Evolutionary conservation across 1,140 invertebrate genomes (phyloP).

Genomic region (Lineus longissimus): DNA sequence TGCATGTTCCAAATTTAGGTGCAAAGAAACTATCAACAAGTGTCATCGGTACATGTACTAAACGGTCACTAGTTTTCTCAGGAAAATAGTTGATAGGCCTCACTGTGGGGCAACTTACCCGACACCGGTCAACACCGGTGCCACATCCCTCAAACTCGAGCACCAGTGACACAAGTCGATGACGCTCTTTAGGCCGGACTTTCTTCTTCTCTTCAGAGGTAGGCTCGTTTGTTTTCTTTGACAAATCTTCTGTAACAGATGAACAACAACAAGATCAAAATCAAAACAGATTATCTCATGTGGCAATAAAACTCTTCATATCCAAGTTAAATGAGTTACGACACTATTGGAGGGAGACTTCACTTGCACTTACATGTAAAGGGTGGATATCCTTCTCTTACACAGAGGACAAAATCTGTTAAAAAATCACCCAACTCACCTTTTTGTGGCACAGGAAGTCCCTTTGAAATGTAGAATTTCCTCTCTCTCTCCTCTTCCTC

Average conservation of each 20-base stretch:
- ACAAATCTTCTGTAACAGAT: not conserved
- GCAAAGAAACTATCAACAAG: not conserved
- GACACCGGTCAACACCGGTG: not conserved
- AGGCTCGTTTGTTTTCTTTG: not conserved
- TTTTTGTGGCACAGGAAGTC: not conserved
- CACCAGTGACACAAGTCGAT: conserved; percentile 2
- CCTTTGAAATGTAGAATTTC: not conserved
- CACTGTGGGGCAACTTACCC: no score
- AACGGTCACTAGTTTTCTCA: not conserved
- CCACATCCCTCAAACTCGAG: conserved; percentile 7
- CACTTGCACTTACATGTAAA: not conserved
- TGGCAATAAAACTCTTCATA: not conserved
- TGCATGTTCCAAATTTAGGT: not conserved
- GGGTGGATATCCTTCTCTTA: not conserved
- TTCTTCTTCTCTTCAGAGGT: not conserved
- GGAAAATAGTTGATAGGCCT: no score
- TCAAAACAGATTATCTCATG: no score
- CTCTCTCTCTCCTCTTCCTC: conserved; percentile 2
- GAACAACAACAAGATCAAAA: no score
- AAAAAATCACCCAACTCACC: not conserved
- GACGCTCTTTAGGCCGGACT: not conserved
- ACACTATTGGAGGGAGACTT: not conserved
- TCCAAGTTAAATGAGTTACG: not conserved
- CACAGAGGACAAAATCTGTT: not conserved
- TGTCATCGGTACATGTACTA: not conserved